A percentile compares a stretch with the other conserved stretches of the same genome.
phyloP scores from a whole-genome alignment of 2,113 vertebrate genomes.

The Nasalis larvatus region DNA sequence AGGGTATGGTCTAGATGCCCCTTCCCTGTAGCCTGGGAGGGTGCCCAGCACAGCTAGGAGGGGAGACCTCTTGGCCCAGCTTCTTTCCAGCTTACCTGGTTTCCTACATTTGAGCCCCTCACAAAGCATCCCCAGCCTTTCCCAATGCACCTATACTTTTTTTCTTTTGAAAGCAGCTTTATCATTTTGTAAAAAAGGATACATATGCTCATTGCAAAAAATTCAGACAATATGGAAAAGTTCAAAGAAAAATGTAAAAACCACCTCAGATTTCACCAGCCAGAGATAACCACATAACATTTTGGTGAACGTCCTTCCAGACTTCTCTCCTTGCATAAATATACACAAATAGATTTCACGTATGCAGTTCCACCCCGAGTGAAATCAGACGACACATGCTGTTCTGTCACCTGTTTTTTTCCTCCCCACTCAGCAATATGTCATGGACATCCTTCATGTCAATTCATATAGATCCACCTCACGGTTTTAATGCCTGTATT shows the following conservation, averaged over 20 bases:
- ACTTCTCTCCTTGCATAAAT: conserved; percentile 71
- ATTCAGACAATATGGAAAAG: conserved; percentile 77
- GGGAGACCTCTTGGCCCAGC: not conserved
- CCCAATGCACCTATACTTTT: conserved; percentile 15
- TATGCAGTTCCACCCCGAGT: conserved; percentile 38
- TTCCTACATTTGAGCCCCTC: not conserved
- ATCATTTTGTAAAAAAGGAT: conserved; percentile 61
- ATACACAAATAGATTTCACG: conserved; percentile 71
- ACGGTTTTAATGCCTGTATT: not conserved
- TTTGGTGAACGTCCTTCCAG: conserved; percentile 74
- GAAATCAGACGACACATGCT: conserved; percentile 66
- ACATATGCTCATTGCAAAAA: conserved; percentile 69
- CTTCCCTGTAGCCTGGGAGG: not conserved
- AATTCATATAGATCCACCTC: not conserved
- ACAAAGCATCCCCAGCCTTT: not conserved
- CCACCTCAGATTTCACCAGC: conserved; percentile 69
- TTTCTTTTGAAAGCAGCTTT: conserved; percentile 61
- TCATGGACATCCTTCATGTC: conserved; percentile 54
- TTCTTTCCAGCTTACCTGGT: not conserved
- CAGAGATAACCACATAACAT: conserved; percentile 75
- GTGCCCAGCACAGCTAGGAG: not conserved
- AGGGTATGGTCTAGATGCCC: not conserved
- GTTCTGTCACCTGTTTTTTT: conserved; percentile 69
- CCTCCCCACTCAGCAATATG: conserved; percentile 57
- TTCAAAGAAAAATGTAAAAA: conserved; percentile 78